Percentiles rank a stretch among this genome's conserved stretches.
Evolutionary conservation across 1,140 invertebrate genomes (phyloP).

Genomic region (Gonatopus flavifemur): DNA sequence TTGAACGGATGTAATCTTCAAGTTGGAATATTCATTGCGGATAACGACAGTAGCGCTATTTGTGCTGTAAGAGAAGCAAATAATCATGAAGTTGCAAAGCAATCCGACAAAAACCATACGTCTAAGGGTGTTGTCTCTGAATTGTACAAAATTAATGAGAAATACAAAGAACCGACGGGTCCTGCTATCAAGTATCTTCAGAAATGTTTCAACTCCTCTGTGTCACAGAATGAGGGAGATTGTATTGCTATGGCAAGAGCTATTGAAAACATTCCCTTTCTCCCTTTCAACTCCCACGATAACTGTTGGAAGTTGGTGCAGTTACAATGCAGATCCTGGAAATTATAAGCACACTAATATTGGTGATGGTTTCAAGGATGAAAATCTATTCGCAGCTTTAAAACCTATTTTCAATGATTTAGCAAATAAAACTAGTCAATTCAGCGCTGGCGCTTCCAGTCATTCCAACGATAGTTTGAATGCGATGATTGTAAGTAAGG

Average conservation of each 20-base stretch:
- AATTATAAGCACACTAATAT: conserved; percentile 10
- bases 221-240: conserved; percentile 4
- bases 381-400: conserved; percentile 14
- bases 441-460: conserved; percentile 7
- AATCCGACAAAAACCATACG: background rate
- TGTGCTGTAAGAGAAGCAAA: background rate
- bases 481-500: conserved; percentile 12
- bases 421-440: conserved; percentile 9
- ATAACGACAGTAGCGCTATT: conserved; percentile 8
- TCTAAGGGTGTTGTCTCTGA: background rate
- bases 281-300: background rate
- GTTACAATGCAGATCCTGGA: conserved; percentile 6
- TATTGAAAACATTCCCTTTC: background rate
- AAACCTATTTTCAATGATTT: conserved; percentile 11
- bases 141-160: conserved; percentile 4
- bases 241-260: background rate
- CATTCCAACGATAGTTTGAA: conserved; percentile 20
- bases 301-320: conserved; percentile 14
- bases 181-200: background rate
- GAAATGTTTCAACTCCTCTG: conserved; percentile 3
- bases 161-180: background rate
- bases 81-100: conserved; percentile 8
- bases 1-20: conserved; percentile 2
- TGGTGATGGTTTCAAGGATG: conserved; percentile 11
- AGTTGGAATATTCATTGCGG: conserved; percentile 10